Evolutionary conservation across 1,140 invertebrate species (phyloP).

Genomic region (Aphelenchoides besseyi): DNA sequence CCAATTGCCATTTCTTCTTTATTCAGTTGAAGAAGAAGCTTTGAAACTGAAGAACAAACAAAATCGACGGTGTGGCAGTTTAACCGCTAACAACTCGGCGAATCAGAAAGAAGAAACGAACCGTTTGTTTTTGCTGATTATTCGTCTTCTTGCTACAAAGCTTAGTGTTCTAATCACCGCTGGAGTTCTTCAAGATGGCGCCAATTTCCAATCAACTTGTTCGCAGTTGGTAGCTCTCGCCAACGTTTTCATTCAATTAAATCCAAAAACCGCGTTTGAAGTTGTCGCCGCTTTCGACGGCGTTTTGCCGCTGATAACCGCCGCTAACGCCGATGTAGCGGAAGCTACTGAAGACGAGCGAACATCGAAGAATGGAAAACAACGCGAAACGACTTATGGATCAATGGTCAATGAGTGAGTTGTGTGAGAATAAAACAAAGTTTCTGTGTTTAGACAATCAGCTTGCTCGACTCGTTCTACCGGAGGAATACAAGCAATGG

Average conservation of each 20-base stretch:
- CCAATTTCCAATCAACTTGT: slow-evolving; percentile 25
- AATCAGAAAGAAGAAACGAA: slow-evolving; percentile 10
- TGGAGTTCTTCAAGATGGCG: slow-evolving; percentile 17
- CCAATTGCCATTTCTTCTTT: slow-evolving; percentile 88
- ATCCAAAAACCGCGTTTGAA: slow-evolving; percentile 77
- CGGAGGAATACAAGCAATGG: slow-evolving; percentile 78
- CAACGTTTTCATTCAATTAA: slow-evolving; percentile 50
- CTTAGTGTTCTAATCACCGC: slow-evolving; percentile 28
- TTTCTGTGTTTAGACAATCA: slow-evolving; percentile 22
- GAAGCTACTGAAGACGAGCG: slow-evolving; percentile 30
- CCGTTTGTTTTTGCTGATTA: slow-evolving; percentile 37
- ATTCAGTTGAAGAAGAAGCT: slow-evolving; percentile 67
- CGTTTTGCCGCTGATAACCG: slow-evolving; percentile 81
- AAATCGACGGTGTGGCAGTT: not conserved
- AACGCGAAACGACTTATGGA: not conserved
- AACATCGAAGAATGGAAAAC: not conserved
- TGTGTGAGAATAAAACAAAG: not conserved
- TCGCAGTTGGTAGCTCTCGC: slow-evolving; percentile 38
- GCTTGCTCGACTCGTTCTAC: slow-evolving; percentile 63
- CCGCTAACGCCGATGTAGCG: slow-evolving; percentile 31
- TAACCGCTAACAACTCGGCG: not conserved
- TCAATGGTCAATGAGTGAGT: slow-evolving; percentile 3
- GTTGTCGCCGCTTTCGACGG: slow-evolving; percentile 84
- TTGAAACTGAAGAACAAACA: slow-evolving; percentile 26
- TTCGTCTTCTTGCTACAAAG: slow-evolving; percentile 41